Evolutionary conservation across 2,797 vertebrate genomes (phyloP), one percentile per base, ranked within the genome.

Genomic region (Lepus oiostolus): DNA sequence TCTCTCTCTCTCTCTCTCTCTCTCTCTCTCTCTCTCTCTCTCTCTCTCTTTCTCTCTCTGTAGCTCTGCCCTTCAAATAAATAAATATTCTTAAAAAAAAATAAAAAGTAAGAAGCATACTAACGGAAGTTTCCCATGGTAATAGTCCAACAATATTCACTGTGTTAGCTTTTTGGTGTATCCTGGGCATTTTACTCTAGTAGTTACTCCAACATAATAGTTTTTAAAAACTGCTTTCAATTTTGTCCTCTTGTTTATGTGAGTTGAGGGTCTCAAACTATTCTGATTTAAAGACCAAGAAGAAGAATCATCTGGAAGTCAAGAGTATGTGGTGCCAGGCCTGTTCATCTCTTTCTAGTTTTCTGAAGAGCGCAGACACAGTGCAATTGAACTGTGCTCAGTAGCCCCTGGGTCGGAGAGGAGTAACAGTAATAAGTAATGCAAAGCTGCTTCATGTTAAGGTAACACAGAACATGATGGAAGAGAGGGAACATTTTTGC

Each of bases 301-400:
- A 68, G 50, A 85, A 26, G 71, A 76, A 71, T 35, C 35, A 52
- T 16, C 52, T 77, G n/a, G 28, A 58, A 60, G 80, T 38, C 2
- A 14, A 72, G 1, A 22, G 62, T 70, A 63, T 35, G 54, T 68
- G 68, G 13, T 54, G 32, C 72, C 70, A 89, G 52, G 30, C 26
- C 30, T 82, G 5, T 93, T 62, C 35, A 30, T 7, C 38, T 84
- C n/a, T 24, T 65, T 74, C 52, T 24, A 88, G 42, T 32, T 35
- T 92, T 92, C 58, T 65, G 77, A 88, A 88, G 62, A 71, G 42
- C 32, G 47, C 35, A 86, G 63, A 80, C 79, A 50, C 5, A 75
- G 42, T 32, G 60, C 82, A 54, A 67, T 9, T 38, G 81, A 32
- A 74, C 47, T 84, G 26, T 71, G 50, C 22, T 24, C 26, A 50